Conservation (phyloP, 1,140 invertebrate species). For the Zaprionus lachaisei region DNA sequence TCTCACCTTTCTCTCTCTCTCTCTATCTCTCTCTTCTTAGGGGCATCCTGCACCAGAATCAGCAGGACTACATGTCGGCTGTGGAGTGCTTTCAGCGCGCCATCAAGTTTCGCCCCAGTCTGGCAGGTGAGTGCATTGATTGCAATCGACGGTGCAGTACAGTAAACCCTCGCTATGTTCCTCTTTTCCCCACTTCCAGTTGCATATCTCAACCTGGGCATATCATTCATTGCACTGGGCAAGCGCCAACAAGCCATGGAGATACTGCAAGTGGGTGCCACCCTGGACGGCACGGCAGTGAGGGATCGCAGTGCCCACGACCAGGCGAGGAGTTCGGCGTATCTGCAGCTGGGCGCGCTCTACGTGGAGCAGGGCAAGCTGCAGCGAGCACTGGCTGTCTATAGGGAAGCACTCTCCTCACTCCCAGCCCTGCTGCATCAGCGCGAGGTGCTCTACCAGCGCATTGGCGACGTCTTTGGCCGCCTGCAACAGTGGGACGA, state of each 20-base stretch:
- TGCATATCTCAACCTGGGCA: conserved; percentile 97
- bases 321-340: conserved; percentile 94
- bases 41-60: conserved; percentile 96
- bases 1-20: conserved; percentile 19
- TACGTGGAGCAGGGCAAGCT: conserved; percentile 94
- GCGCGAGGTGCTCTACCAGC: conserved; percentile 86
- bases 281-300: conserved; percentile 93
- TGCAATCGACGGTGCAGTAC: background rate
- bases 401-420: conserved; percentile 93
- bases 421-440: conserved; percentile 93
- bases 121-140: conserved; percentile 92
- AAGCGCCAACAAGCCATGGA: conserved; percentile 93
- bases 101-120: conserved; percentile 96
- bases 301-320: conserved; percentile 96
- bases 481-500: conserved; percentile 91
- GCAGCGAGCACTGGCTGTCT: conserved; percentile 94
- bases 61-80: conserved; percentile 94
- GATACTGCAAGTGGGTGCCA: conserved; percentile 92
- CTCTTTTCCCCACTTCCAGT: conserved; percentile 86
- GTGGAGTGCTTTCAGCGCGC: conserved; percentile 96
- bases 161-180: background rate
- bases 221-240: conserved; percentile 93
- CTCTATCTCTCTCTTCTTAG: conserved; percentile 87
- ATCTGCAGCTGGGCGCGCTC: conserved; percentile 95
- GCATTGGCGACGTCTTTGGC: conserved; percentile 91